Conservation (phyloP, 2,113 vertebrate species). For the Crypturellus undulatus region DNA sequence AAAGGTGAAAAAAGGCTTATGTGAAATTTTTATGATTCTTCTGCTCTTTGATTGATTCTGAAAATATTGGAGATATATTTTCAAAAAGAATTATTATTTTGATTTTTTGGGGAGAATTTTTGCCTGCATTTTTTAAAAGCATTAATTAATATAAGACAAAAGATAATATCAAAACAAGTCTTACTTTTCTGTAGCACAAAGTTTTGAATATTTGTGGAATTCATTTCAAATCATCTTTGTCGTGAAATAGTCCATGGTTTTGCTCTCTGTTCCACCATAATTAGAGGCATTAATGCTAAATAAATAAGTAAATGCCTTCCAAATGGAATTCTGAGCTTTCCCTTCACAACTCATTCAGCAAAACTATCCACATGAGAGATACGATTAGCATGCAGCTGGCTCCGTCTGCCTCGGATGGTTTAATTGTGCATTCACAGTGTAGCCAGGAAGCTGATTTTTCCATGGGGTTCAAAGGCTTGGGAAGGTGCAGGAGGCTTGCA, state of each 20-base stretch:
- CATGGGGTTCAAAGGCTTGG: background rate
- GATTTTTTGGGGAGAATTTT: background rate
- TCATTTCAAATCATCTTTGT: background rate
- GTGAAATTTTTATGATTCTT: background rate
- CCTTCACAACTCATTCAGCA: slow-evolving; percentile 30
- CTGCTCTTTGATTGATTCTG: background rate
- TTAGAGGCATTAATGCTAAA: background rate
- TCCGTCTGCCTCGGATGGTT: background rate
- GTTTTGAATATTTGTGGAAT: slow-evolving; percentile 16
- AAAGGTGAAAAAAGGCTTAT: background rate
- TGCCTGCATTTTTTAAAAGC: background rate
- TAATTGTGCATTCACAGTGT: accelerated
- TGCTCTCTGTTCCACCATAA: background rate
- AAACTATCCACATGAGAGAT: background rate
- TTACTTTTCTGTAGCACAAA: background rate
- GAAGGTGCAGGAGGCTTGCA: background rate
- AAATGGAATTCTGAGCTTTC: background rate
- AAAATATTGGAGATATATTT: background rate
- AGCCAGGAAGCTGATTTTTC: background rate
- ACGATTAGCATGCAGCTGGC: background rate
- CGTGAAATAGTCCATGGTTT: background rate
- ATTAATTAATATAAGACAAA: background rate
- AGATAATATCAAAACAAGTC: background rate
- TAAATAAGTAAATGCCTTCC: background rate
- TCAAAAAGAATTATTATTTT: background rate